Evolutionary conservation across 2,888 invertebrate species (phyloP).

Genomic region (Pandemis cinnamomeana): DNA sequence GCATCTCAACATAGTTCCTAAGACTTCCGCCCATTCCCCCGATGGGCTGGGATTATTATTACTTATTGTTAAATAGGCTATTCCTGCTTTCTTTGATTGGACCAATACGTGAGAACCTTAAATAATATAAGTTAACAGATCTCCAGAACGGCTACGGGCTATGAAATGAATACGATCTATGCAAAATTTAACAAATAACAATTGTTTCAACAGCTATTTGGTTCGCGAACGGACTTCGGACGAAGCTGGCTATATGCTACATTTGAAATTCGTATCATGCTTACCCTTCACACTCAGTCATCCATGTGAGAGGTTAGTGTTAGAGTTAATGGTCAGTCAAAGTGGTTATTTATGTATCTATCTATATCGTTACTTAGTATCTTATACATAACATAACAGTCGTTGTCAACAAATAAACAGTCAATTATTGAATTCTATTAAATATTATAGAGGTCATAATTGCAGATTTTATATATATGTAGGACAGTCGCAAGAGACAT

Average conservation of each 20-base stretch:
- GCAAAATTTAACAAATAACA: conserved; percentile 45
- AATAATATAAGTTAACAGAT: conserved; percentile 1
- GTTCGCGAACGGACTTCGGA: conserved; percentile 43
- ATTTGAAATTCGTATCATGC: too few species aligned
- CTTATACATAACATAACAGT: conserved; percentile 6
- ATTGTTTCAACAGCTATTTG: conserved; percentile 48
- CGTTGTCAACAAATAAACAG: conserved; percentile 23
- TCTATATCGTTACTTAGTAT: too few species aligned
- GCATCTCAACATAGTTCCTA: too few species aligned
- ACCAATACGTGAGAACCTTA: not conserved
- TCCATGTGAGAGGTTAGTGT: too few species aligned
- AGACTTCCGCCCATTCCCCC: too few species aligned
- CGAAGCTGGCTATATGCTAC: conserved; percentile 17
- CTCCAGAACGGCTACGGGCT: not conserved
- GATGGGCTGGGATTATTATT: too few species aligned
- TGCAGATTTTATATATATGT: conserved; percentile 29
- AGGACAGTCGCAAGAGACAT: conserved; percentile 35
- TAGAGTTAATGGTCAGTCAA: too few species aligned
- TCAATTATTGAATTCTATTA: conserved; percentile 46
- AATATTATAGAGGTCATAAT: conserved; percentile 44
- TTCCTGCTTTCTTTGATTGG: not conserved
- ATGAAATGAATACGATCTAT: conserved; percentile 22
- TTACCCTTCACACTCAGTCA: too few species aligned
- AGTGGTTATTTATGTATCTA: too few species aligned
- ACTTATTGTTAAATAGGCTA: not conserved